A percentile compares a stretch with the other conserved stretches of the same genome.
Evolutionary conservation across 30 jellyfish, hydroid and myxozoan genomes (phyloP).

Genomic region (Phacellophora camtschatica): DNA sequence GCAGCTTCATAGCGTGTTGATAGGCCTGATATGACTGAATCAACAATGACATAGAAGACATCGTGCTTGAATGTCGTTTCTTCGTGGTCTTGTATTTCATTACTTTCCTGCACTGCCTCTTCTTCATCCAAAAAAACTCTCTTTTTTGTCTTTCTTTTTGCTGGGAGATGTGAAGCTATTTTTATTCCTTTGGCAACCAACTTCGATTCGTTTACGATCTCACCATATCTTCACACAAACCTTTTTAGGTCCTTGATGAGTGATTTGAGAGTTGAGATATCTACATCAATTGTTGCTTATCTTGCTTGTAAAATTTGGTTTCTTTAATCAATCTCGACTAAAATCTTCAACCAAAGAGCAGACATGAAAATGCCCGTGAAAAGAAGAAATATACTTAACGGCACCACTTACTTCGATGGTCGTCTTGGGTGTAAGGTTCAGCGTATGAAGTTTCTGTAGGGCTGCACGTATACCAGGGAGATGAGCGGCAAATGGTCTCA

Average conservation of each 20-base stretch:
- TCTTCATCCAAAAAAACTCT: neutral
- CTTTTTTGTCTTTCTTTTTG: conserved; percentile 8
- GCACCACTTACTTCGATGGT: conserved; percentile 33
- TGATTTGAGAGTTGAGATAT: conserved; percentile 22
- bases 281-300: conserved; percentile 20
- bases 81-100: neutral
- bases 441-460: neutral
- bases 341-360: conserved; percentile 31
- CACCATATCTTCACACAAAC: neutral
- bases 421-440: conserved; percentile 52
- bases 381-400: neutral
- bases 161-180: conserved; percentile 8
- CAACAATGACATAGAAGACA: neutral
- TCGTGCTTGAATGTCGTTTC: neutral
- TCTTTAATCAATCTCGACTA: conserved; percentile 24
- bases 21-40: neutral
- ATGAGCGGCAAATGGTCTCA: neutral
- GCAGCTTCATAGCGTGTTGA: conserved; percentile 12
- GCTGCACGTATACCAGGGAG: neutral
- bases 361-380: conserved; percentile 45
- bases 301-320: conserved; percentile 56
- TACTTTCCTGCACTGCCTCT: neutral
- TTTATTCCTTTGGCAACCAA: conserved; percentile 39
- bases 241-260: neutral
- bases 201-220: conserved; percentile 28